These are phyloP conservation scores for Octopus sinensis DNA, from an alignment of 1,140 invertebrate genomes.

Conservation along the genomic window DNA sequence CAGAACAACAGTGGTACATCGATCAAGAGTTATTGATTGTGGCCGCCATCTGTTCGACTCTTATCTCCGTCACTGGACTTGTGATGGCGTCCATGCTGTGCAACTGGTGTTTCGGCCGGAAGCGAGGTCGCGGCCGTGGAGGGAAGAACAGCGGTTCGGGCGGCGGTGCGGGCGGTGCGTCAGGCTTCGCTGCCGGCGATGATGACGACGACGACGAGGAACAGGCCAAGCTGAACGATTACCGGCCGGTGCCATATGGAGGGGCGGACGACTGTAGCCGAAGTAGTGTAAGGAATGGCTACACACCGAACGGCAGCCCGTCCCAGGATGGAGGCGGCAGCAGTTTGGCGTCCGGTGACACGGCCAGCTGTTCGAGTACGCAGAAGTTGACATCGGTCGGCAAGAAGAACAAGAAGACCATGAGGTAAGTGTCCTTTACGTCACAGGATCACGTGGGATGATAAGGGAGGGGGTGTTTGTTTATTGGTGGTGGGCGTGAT, in stretches of 20 bases:
- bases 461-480: too few relatives aligned
- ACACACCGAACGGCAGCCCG: background rate
- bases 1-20: background rate
- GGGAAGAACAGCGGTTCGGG: too few relatives aligned
- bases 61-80: slow-evolving; percentile 21
- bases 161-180: too few relatives aligned
- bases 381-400: background rate
- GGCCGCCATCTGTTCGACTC: slow-evolving; percentile 14
- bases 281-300: background rate
- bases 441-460: too few relatives aligned
- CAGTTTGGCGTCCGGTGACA: background rate
- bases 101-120: slow-evolving; percentile 21
- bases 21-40: slow-evolving; percentile 15
- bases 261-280: background rate
- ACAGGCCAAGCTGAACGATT: background rate
- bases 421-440: too few relatives aligned
- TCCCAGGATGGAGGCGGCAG: background rate
- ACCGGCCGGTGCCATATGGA: background rate
- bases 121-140: slow-evolving; percentile 10
- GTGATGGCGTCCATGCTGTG: slow-evolving; percentile 19
- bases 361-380: background rate
- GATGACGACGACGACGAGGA: background rate
- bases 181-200: too few relatives aligned
- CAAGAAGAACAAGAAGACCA: background rate
- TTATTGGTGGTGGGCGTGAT: too few relatives aligned